A percentile compares a stretch with the other conserved stretches of the same genome.
Evolutionary conservation across 2,888 invertebrate genomes (phyloP).

Genomic region (Epinotia nisella): DNA sequence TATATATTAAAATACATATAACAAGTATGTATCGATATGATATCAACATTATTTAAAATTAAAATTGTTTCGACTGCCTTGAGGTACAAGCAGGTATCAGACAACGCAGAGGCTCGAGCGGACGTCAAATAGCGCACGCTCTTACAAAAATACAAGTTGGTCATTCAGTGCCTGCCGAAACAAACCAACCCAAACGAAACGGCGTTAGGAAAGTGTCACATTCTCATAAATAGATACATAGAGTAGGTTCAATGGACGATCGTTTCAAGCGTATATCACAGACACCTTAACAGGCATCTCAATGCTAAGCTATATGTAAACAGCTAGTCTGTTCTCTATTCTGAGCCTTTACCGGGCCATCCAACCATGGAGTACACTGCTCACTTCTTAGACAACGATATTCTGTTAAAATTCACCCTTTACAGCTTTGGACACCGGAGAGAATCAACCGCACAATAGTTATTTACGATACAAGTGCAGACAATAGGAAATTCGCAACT

Average conservation of each 20-base stretch:
- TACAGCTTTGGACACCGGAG: neutral
- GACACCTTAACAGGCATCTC: conserved; percentile 67
- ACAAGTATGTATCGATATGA: conserved; percentile 44
- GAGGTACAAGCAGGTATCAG: conserved; percentile 38
- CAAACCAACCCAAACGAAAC: conserved; percentile 36
- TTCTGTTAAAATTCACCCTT: neutral
- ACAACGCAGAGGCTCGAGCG: conserved; percentile 3
- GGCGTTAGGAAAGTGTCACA: conserved; percentile 36
- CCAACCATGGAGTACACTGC: neutral
- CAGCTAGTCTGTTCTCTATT: conserved; percentile 53
- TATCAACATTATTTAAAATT: conserved; percentile 43
- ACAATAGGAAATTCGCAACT: too few relatives aligned
- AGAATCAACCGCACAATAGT: neutral
- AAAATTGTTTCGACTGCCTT: conserved; percentile 35
- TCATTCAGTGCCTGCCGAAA: conserved; percentile 39
- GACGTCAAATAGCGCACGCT: conserved; percentile 2
- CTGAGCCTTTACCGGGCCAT: conserved; percentile 34
- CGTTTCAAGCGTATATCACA: conserved; percentile 82
- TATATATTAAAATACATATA: conserved; percentile 43
- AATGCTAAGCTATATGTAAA: conserved; percentile 69
- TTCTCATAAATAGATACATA: conserved; percentile 54
- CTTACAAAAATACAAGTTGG: conserved; percentile 40
- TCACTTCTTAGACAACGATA: neutral
- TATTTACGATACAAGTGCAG: too few relatives aligned
- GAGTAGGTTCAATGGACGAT: conserved; percentile 76